Percentiles rank a stretch among this genome's conserved stretches.
Evolutionary conservation across 1,140 invertebrate genomes (phyloP).

Genomic region (Magallana angulata): DNA sequence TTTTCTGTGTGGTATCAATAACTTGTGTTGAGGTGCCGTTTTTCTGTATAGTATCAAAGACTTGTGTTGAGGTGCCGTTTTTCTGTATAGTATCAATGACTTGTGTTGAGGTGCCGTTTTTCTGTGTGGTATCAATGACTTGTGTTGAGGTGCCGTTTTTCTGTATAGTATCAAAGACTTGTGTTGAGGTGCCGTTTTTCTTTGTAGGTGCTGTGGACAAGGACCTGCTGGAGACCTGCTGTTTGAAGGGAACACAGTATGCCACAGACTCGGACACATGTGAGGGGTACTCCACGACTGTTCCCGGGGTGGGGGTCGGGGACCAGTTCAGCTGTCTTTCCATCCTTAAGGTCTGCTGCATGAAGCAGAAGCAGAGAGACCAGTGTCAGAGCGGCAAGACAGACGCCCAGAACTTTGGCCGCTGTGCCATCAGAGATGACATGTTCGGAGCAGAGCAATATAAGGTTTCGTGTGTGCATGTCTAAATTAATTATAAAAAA

Average conservation of each 20-base stretch:
- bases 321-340: constrained; percentile 65
- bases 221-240: constrained; percentile 60
- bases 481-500: no score
- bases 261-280: constrained; percentile 60
- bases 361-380: constrained; percentile 71
- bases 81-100: no score
- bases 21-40: no score
- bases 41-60: no score
- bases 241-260: constrained; percentile 66
- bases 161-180: no score
- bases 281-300: constrained; percentile 63
- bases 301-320: constrained; percentile 49
- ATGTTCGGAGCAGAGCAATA: constrained; percentile 72
- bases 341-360: constrained; percentile 75
- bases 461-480: constrained; percentile 59
- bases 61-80: no score
- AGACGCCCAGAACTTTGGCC: constrained; percentile 64
- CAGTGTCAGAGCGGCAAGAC: constrained; percentile 72
- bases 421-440: constrained; percentile 70
- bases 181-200: no score
- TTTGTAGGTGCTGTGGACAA: constrained; percentile 55
- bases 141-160: no score
- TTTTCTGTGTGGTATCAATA: no score
- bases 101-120: no score
- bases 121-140: no score